Percentiles rank a stretch among this genome's conserved stretches.
Evolutionary conservation across 2,797 vertebrate species (phyloP).

Genomic region (Sitta carolinensis): DNA sequence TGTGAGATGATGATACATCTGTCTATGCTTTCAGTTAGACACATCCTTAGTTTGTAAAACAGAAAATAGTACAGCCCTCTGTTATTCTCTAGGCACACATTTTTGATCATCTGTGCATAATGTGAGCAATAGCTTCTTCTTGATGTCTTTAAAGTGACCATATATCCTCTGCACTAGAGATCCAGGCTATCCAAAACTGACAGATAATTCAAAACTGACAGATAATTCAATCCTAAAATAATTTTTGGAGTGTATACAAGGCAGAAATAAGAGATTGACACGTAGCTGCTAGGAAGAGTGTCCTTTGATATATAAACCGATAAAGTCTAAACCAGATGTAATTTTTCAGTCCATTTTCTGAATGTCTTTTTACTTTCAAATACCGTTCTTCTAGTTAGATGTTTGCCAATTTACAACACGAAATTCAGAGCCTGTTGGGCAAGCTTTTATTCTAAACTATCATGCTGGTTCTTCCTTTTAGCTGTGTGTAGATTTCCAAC

Average conservation of each 20-base stretch:
- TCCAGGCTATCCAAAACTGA: background rate
- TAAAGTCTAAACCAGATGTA: background rate
- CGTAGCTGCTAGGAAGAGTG: background rate
- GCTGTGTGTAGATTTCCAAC: background rate
- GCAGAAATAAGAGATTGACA: conserved; percentile 21
- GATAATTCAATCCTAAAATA: conserved; percentile 25
- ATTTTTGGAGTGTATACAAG: background rate
- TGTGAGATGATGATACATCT: background rate
- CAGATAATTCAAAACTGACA: conserved; percentile 7
- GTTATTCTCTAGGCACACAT: background rate
- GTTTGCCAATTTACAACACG: background rate
- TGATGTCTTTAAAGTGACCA: background rate
- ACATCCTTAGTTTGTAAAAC: background rate
- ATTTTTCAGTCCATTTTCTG: conserved; percentile 20
- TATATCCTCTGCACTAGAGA: background rate
- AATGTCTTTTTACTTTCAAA: conserved; percentile 4
- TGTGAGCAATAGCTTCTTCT: background rate
- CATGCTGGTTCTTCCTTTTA: conserved; percentile 8
- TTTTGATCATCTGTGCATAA: conserved; percentile 16
- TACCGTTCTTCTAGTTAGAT: background rate
- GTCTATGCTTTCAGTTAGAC: background rate
- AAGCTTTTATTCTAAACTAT: background rate
- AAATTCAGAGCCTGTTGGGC: background rate
- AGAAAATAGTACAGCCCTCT: background rate
- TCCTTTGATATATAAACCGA: conserved; percentile 34